phyloP scores from a whole-genome alignment of 2,113 vertebrate species.

The Callopanchax toddi region DNA sequence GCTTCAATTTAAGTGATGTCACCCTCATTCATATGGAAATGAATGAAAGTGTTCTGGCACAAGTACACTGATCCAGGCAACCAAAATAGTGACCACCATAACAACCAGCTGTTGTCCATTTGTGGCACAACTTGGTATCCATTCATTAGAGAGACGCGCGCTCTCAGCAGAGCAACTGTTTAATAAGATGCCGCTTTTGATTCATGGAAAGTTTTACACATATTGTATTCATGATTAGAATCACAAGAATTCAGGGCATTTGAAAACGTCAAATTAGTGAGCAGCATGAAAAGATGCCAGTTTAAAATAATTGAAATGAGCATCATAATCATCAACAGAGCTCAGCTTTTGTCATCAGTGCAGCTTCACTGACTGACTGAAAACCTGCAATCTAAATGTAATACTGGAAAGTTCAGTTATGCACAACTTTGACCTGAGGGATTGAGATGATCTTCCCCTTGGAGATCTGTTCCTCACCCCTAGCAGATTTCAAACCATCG shows the following conservation, averaged over 20 bases:
- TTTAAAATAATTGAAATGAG: slow-evolving; percentile 8
- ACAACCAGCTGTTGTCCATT: slow-evolving; percentile 50
- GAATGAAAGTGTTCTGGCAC: slow-evolving; percentile 13
- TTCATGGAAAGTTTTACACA: not conserved
- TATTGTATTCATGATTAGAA: slow-evolving; percentile 13
- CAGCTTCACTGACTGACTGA: not conserved
- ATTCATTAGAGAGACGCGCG: slow-evolving; percentile 21
- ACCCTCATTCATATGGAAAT: slow-evolving; percentile 29
- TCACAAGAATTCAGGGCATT: not conserved
- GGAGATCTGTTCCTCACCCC: too few relatives aligned
- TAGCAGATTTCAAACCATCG: too few relatives aligned
- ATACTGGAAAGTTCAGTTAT: too few relatives aligned
- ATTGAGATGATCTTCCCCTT: too few relatives aligned
- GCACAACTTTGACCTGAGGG: too few relatives aligned
- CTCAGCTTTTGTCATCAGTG: not conserved
- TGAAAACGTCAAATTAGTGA: not conserved
- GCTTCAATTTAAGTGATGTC: slow-evolving; percentile 31
- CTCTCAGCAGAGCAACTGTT: slow-evolving; percentile 15
- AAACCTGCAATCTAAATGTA: too few relatives aligned
- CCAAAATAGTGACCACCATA: slow-evolving; percentile 29
- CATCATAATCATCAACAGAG: not conserved
- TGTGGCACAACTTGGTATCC: slow-evolving; percentile 24
- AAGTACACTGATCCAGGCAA: slow-evolving; percentile 24
- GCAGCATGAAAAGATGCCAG: slow-evolving; percentile 11
- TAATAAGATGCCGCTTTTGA: slow-evolving; percentile 15